Conservation (phyloP, 2,888 invertebrate genomes). For the Sicus ferrugineus region DNA sequence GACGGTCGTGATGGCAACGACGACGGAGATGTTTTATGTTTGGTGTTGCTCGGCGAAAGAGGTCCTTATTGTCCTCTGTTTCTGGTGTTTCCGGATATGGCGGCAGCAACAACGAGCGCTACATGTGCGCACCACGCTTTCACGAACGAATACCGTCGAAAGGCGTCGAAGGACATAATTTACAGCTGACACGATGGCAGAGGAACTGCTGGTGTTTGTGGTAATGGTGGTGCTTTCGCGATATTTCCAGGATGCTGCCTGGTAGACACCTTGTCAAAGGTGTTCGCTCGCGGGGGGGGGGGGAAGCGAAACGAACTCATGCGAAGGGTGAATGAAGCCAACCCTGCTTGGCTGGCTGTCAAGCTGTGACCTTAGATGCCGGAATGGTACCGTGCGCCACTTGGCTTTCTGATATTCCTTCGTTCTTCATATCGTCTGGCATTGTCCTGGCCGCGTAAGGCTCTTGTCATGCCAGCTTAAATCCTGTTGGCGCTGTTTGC, state of each 20-base stretch:
- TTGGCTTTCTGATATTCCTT: not conserved
- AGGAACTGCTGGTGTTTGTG: not conserved
- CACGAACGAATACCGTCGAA: slow-evolving; percentile 60
- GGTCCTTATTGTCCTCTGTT: not conserved
- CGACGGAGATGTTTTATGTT: slow-evolving; percentile 7
- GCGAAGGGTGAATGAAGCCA: not conserved
- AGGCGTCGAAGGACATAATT: slow-evolving; percentile 59
- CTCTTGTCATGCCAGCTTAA: slow-evolving; percentile 49
- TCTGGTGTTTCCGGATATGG: not conserved
- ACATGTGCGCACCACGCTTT: slow-evolving; percentile 54
- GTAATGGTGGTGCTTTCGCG: not conserved
- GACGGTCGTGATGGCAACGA: not conserved
- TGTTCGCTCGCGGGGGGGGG: not conserved
- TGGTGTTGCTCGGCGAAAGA: not conserved
- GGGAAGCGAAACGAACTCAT: not conserved
- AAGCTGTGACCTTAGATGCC: slow-evolving; percentile 1
- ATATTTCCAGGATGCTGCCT: not conserved
- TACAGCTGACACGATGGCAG: slow-evolving; percentile 52
- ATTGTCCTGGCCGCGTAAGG: slow-evolving; percentile 26
- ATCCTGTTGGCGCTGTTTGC: slow-evolving; percentile 38
- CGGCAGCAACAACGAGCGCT: slow-evolving; percentile 45
- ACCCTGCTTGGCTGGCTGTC: not conserved
- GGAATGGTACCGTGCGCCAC: not conserved
- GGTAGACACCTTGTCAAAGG: not conserved
- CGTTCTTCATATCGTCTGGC: not conserved